Evolutionary conservation across 1,140 invertebrate species (phyloP).

Genomic region (Hirudo medicinalis): DNA sequence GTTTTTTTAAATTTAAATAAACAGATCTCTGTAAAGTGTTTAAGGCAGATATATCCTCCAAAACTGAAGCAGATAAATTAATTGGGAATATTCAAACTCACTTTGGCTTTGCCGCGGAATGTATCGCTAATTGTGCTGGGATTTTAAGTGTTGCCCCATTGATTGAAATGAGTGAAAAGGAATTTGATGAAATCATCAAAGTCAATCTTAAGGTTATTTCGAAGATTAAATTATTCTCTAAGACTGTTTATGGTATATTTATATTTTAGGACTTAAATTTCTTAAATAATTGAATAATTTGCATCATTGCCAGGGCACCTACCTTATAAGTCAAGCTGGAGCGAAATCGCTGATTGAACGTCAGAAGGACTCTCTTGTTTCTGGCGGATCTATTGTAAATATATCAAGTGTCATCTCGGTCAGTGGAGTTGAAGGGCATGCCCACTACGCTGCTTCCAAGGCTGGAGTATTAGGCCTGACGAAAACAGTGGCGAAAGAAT

Average conservation of each 20-base stretch:
- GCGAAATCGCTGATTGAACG: constrained; percentile 57
- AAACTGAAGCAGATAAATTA: constrained; percentile 45
- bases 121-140: constrained; percentile 74
- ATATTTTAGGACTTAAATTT: no score
- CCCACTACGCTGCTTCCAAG: constrained; percentile 77
- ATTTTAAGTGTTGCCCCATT: constrained; percentile 70
- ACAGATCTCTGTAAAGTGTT: no score
- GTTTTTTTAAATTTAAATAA: no score
- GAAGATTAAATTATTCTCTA: no score
- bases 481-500: constrained; percentile 67
- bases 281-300: no score
- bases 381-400: constrained; percentile 64
- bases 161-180: constrained; percentile 59
- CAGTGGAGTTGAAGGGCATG: constrained; percentile 70
- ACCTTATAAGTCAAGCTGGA: constrained; percentile 61
- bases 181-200: constrained; percentile 67
- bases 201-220: constrained; percentile 67
- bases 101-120: constrained; percentile 52
- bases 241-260: no score
- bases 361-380: constrained; percentile 28
- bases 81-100: constrained; percentile 46
- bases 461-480: constrained; percentile 73
- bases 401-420: constrained; percentile 60
- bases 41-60: no score
- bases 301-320: constrained; percentile 53